Base-by-base conservation (phyloP, 2,797 vertebrate species). In the Anguilla megastoma region DNA sequence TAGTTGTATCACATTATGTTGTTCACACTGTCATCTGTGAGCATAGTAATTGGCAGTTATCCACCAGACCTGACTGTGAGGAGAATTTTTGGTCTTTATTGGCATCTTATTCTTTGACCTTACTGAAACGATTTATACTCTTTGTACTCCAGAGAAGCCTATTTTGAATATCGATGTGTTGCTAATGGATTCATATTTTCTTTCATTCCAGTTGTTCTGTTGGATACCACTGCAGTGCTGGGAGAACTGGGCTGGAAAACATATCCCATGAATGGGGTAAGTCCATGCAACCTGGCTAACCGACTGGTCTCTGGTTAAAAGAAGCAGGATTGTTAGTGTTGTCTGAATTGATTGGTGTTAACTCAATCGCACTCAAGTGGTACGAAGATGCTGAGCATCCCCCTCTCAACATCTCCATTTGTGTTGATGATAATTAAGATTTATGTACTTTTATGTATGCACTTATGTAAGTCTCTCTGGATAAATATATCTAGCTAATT, bases 211-310 rank as follows among this genome's bases (percentile, higher is more conserved):
- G 98, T 99, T 95, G 97, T 99, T 93, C 96, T 99, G 91, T 96
- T 99, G 95, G 98, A 99, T 95, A 99, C 98, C 86, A 99, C 98
- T 89, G 94, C 97, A 89, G 97, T 97, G 88, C 95, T 98, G 0
- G 98, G 98, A 92, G 98, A 99, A 91, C 95, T 99, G 85, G 98
- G 98, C 95, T 99, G 98, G 98, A 99, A 97, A 95, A 99, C 98
- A 36, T 99, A 98, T 94, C 98, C 98, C 89, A 94, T 98, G 94
- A 99, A 99, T 92, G 98, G 98, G 97, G 98, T 99, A 95, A 99
- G 98, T 97, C 84, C 33, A 41, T 27, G 0, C n/a, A n/a, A 30
- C 66, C 14, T 50, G 74, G 33, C 16, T 18, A 12, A 30, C 10
- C 27, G 41, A n/a, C 41, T 8, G 36, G 36, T 48, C 27, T 14